Base-by-base conservation (phyloP, 2,113 vertebrate species). In the Ceyx margarethae region DNA sequence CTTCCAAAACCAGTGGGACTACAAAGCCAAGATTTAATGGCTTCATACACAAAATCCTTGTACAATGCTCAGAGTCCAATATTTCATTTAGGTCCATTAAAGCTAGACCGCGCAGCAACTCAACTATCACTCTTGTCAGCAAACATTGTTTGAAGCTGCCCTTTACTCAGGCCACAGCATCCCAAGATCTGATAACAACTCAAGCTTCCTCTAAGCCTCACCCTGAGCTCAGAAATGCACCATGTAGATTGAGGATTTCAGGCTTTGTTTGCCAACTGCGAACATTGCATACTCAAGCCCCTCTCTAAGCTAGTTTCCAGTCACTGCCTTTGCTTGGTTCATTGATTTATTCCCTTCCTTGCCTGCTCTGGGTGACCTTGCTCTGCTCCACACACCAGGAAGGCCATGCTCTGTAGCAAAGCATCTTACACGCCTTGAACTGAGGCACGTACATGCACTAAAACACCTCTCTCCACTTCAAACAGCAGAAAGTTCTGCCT, bases 51-150 rank as follows among this genome's bases (percentile, higher is more conserved):
- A 8, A 91, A 95, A 51, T 7, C 50, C 25, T 76, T 81, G 50
- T 68, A 78, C 19, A 89, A 40, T 10, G 53, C 19, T 76, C 31
- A 21, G 50, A 19, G 10, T 56, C 31, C 67, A 50, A 11, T 87
- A 51, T 93, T 92, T 87, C 81, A 87, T 60, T 62, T 45, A 56
- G 58, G n/a, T 60, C 88, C 87, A 94, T 83, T 85, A 90, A 61
- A 87, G 56, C 40, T 67, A 73, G 54, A 43, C 87, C 72, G 60
- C 28, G 17, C 31, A 80, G 82, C 69, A 82, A 33, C 73, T 78
- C 58, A 8, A 23, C 88, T 87, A 82, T 74, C 67, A 53, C 85
- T 43, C 66, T 81, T 74, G 85, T 91, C 91, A 95, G 91, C 73
- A 67, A 68, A 48, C 37, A 12, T 6, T 85, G 72, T 50, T 69